Evolutionary conservation across 1,140 invertebrate species (phyloP).

Genomic region (Pararge aegeria): DNA sequence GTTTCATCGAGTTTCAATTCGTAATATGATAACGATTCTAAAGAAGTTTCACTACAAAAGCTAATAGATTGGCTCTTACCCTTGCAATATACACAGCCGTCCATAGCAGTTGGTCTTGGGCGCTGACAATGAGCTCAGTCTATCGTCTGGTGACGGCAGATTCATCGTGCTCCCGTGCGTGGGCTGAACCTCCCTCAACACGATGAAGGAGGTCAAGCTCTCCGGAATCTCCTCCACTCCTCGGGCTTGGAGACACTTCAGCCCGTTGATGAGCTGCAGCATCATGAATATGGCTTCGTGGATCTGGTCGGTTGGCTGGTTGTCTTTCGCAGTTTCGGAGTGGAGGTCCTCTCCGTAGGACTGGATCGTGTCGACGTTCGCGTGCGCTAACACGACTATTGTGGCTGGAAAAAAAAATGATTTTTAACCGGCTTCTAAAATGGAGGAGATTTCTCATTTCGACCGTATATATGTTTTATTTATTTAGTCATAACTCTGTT

Average conservation of each 20-base stretch:
- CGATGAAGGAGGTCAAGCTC: conserved; percentile 83
- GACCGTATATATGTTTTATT: too few relatives aligned
- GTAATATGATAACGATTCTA: too few relatives aligned
- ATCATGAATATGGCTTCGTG: conserved; percentile 84
- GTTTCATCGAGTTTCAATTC: too few relatives aligned
- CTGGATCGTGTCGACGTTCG: conserved; percentile 86
- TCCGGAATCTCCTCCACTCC: conserved; percentile 89
- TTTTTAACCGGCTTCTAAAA: too few relatives aligned
- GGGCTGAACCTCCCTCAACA: conserved; percentile 77
- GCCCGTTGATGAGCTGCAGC: conserved; percentile 88
- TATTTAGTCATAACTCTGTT: too few relatives aligned
- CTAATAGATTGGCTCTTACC: too few relatives aligned
- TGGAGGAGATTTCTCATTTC: too few relatives aligned
- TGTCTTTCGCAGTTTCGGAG: conserved; percentile 77
- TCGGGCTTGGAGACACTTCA: conserved; percentile 91
- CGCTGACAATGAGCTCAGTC: conserved; percentile 66
- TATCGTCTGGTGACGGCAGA: conserved; percentile 60
- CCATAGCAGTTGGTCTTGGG: conserved; percentile 80
- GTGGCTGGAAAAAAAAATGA: conserved; percentile 80
- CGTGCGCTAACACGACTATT: conserved; percentile 85
- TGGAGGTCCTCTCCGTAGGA: conserved; percentile 82
- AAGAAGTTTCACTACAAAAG: too few relatives aligned
- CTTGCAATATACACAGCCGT: conserved; percentile 86
- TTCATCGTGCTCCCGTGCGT: conserved; percentile 66
- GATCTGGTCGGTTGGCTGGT: conserved; percentile 60